These are phyloP conservation scores for Sarotherodon lohbergeri DNA, from an alignment of 2,113 vertebrate genomes.

Conservation along the genomic window DNA sequence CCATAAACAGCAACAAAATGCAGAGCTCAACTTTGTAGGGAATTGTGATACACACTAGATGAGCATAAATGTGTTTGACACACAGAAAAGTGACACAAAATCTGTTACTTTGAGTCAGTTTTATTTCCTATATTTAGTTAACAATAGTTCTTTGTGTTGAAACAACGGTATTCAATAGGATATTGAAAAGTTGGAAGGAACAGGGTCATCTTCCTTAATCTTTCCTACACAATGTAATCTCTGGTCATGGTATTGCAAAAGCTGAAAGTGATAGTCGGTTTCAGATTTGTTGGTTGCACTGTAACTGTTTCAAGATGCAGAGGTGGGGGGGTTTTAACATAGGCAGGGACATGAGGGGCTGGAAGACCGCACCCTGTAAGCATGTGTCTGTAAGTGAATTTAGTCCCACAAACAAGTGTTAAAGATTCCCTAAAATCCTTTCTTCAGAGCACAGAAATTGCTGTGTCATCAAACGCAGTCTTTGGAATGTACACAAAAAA, in stretches of 20 bases:
- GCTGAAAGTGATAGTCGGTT: neutral
- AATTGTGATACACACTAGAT: neutral
- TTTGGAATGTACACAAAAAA: constrained; percentile 3
- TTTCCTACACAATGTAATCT: neutral
- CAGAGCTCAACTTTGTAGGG: neutral
- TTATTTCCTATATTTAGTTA: neutral
- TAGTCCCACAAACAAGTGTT: neutral
- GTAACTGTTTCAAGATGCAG: neutral
- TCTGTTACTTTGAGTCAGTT: neutral
- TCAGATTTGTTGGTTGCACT: neutral
- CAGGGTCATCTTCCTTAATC: neutral
- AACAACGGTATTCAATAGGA: neutral
- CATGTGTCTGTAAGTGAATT: neutral
- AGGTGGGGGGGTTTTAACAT: neutral
- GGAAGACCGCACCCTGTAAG: neutral
- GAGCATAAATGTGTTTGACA: neutral
- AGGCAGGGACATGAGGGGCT: neutral
- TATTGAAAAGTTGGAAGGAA: neutral
- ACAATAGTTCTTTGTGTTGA: neutral
- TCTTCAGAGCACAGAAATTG: constrained; percentile 1
- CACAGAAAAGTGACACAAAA: neutral
- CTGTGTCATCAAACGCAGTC: neutral
- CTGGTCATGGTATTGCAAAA: neutral
- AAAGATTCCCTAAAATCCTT: neutral
- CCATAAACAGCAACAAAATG: neutral